Percentiles rank a stretch among this genome's conserved stretches.
These are phyloP conservation scores for Amphimedon queenslandica DNA, from an alignment of 37 sponge, comb jelly and placozoan genomes.

Conservation along the genomic window DNA sequence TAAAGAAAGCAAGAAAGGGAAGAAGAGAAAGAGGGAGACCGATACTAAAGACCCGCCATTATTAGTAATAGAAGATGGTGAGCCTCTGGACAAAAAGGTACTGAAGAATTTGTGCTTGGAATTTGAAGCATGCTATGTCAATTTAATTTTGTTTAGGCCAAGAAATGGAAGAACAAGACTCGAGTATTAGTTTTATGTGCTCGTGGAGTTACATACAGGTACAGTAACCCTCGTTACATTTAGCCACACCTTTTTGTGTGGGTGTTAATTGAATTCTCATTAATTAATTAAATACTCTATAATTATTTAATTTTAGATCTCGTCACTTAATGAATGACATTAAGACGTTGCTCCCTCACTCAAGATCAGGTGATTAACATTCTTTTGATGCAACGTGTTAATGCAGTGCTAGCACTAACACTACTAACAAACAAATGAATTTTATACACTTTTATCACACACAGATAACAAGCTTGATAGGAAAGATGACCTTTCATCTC, in stretches of 20 bases:
- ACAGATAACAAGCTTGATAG: slow-evolving; percentile 90
- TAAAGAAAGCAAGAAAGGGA: background rate
- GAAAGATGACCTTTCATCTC: slow-evolving; percentile 71
- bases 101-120: too few relatives aligned
- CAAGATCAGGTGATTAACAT: slow-evolving; percentile 65
- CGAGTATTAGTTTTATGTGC: slow-evolving; percentile 90
- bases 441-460: background rate
- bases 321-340: slow-evolving; percentile 95
- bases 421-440: background rate
- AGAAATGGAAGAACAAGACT: slow-evolving; percentile 94
- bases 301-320: slow-evolving; percentile 40
- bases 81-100: slow-evolving; percentile 19
- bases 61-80: background rate
- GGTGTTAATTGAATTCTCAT: too few relatives aligned
- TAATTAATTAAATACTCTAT: too few relatives aligned
- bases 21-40: slow-evolving; percentile 8
- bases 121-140: too few relatives aligned
- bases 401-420: background rate
- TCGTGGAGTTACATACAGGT: slow-evolving; percentile 92
- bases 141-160: slow-evolving; percentile 22
- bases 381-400: too few relatives aligned
- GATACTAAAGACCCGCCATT: background rate
- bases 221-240: too few relatives aligned
- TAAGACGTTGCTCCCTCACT: slow-evolving; percentile 78
- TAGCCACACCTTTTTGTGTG: too few relatives aligned